Percentiles rank a stretch among this genome's conserved stretches.
Conservation (phyloP, 2,113 vertebrate genomes). For the Mobula birostris region DNA sequence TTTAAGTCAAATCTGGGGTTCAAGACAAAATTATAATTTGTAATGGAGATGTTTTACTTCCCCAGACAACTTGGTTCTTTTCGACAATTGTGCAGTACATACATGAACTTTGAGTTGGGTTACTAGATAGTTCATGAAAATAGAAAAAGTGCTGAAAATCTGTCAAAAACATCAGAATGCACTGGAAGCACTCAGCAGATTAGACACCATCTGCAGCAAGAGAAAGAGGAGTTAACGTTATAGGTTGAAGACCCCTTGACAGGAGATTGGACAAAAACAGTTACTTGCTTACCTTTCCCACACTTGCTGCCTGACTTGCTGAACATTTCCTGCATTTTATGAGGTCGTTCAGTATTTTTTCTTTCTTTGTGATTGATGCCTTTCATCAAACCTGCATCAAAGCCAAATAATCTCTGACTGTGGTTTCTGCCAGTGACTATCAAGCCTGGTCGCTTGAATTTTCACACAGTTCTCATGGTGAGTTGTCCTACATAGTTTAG, state of each 20-base stretch:
- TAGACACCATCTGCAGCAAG: no score
- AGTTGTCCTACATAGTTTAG: background rate
- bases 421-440: background rate
- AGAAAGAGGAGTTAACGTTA: no score
- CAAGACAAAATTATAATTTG: background rate
- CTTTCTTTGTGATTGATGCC: background rate
- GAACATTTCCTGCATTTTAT: no score
- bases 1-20: background rate
- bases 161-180: no score
- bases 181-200: no score
- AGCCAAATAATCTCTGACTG: background rate
- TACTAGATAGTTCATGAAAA: background rate
- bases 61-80: background rate
- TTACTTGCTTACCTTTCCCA: no score
- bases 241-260: no score
- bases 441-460: background rate
- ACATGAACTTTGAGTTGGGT: background rate
- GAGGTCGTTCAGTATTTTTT: no score
- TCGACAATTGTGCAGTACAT: background rate
- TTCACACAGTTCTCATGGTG: background rate
- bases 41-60: background rate
- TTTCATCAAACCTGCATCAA: background rate
- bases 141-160: no score
- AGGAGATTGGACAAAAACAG: no score
- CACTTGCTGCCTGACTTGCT: no score